Evolutionary conservation across 2,113 vertebrate genomes (phyloP).

Genomic region (Spheniscus mendiculus): DNA sequence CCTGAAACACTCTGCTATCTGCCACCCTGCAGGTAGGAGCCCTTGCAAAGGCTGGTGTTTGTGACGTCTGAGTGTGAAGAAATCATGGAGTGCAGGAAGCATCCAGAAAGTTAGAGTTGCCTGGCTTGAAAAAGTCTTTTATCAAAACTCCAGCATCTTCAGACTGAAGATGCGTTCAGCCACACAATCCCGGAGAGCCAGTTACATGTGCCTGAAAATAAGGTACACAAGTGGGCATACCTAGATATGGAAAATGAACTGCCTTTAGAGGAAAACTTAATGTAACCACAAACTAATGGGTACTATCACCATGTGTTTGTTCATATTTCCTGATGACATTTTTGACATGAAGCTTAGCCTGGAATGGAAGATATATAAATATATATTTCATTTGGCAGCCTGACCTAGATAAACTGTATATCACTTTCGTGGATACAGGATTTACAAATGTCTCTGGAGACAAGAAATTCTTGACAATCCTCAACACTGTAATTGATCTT

Average conservation of each 20-base stretch:
- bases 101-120: neutral
- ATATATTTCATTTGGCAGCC: neutral
- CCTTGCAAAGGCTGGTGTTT: neutral
- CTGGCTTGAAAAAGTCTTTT: neutral
- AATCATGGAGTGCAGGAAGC: neutral
- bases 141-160: neutral
- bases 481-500: neutral
- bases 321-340: neutral
- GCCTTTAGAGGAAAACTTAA: neutral
- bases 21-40: neutral
- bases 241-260: neutral
- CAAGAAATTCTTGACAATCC: neutral
- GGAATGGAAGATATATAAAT: neutral
- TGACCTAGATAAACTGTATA: neutral
- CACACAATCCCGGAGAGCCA: neutral
- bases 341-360: neutral
- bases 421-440: neutral
- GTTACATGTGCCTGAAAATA: neutral
- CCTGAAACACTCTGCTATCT: neutral
- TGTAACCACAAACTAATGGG: neutral
- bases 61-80: neutral
- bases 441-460: constrained; percentile 7
- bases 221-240: neutral
- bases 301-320: neutral
- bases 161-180: neutral